Evolutionary conservation across 2,113 vertebrate genomes (phyloP), one percentile per base, ranked within the genome.

Genomic region (Xiphophorus hellerii): DNA sequence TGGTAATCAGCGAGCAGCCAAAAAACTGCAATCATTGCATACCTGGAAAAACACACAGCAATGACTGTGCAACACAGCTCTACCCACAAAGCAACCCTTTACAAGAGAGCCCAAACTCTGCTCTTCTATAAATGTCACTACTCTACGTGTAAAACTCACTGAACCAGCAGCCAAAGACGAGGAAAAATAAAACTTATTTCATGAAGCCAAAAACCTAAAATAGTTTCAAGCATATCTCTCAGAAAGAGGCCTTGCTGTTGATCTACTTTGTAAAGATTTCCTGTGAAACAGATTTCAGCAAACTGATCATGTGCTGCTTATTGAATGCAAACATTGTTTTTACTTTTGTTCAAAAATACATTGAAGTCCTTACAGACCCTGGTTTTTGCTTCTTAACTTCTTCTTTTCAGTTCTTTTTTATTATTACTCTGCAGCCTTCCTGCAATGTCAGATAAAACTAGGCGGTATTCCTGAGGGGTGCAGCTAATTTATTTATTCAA

Each of bases 371-470:
- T 48, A 35, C 8, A 6, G 20, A 13, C 20, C 9, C 17, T 51
- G 61, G 29, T 33, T 67, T 54, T 29, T 7, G 27, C 44, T 79
- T 67, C 1, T 20, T 14, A 62, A 74, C 33, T 3, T 28, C 25
- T n/a, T n/a, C 54, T 37, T 64, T 80, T 85, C 62, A 70, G 29
- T 35, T 62, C 15, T 15, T 37, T 78, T 80, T 74, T 77, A 37
- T 76, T 83, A 72, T 80, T 78, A 74, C 66, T 60, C 65, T 28
- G 12, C 31, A 44, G 27, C 33, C 25, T 73, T 67, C 65, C 73
- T 84, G 82, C 72, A 71, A 67, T 67, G 58, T 72, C 27, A 86
- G 61, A 83, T 74, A 44, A 76, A 74, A 76, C 71, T 66, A 74
- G 22, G 81, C 42, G 69, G 62, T 78, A 75, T 78, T 66, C 84